Evolutionary conservation across 2,888 invertebrate species (phyloP).

Genomic region (Lepidocyrtinus sp.): DNA sequence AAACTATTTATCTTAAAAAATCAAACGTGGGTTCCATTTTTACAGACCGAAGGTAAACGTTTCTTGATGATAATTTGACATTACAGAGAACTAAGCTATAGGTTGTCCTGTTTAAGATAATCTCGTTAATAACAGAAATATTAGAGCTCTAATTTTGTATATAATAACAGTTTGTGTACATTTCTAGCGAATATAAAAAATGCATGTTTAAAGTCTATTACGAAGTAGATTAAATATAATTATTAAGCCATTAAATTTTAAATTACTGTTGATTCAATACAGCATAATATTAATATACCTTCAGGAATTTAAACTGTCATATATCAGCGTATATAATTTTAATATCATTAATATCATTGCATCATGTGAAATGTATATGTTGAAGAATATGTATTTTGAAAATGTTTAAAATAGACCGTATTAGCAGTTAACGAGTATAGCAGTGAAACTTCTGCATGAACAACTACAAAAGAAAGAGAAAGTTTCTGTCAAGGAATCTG

Average conservation of each 20-base stretch:
- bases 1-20: too few species aligned
- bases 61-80: conserved; percentile 36
- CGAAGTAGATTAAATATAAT: not conserved
- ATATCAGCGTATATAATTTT: not conserved
- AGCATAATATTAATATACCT: too few species aligned
- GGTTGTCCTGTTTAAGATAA: too few species aligned
- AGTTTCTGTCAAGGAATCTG: too few species aligned
- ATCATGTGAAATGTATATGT: conserved; percentile 26
- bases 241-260: too few species aligned
- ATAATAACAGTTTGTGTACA: conserved; percentile 41
- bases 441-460: too few species aligned
- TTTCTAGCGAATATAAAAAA: conserved; percentile 22
- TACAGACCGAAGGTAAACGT: conserved; percentile 6
- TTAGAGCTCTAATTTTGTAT: conserved; percentile 50
- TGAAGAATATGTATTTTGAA: not conserved
- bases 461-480: too few species aligned
- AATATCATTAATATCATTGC: conserved; percentile 16
- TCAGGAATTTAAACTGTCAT: too few species aligned
- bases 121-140: too few species aligned
- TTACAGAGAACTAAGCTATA: conserved; percentile 32
- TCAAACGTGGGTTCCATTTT: too few species aligned
- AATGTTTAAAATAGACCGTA: not conserved
- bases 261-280: too few species aligned
- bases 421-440: too few species aligned
- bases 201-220: not conserved